These are phyloP conservation scores for Hafferia zeledoni DNA, from an alignment of 2,797 vertebrate genomes.

Conservation along the genomic window DNA sequence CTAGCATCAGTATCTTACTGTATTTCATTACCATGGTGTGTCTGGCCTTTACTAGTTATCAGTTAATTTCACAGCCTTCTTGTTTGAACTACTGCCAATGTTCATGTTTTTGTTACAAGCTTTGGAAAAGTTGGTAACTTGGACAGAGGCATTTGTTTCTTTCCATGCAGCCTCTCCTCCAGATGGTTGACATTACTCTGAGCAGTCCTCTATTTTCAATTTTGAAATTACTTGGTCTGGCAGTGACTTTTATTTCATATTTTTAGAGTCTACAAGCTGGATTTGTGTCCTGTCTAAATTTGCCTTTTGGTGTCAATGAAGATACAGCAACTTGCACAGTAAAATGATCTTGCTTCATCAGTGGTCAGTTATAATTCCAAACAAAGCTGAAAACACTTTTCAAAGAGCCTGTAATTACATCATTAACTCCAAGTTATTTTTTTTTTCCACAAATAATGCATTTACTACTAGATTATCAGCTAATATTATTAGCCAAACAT, in stretches of 20 bases:
- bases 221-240: conserved; percentile 45
- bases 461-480: neutral
- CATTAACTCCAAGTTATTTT: neutral
- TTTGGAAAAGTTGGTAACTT: conserved; percentile 35
- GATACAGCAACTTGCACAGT: neutral
- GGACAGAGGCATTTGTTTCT: neutral
- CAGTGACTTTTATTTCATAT: neutral
- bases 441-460: neutral
- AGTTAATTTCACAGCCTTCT: conserved; percentile 45
- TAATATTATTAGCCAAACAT: neutral
- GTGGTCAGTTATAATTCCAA: neutral
- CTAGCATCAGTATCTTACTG: neutral
- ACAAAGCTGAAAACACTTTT: neutral
- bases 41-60: neutral
- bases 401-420: neutral
- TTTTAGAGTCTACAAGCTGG: neutral
- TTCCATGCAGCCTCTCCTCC: neutral
- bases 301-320: neutral
- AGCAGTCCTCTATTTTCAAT: neutral
- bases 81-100: conserved; percentile 11
- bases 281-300: neutral
- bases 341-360: neutral
- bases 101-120: conserved; percentile 13
- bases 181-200: conserved; percentile 41
- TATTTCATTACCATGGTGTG: neutral